phyloP scores from a whole-genome alignment of 2,797 vertebrate species.

The Pogonophryne albipinna region DNA sequence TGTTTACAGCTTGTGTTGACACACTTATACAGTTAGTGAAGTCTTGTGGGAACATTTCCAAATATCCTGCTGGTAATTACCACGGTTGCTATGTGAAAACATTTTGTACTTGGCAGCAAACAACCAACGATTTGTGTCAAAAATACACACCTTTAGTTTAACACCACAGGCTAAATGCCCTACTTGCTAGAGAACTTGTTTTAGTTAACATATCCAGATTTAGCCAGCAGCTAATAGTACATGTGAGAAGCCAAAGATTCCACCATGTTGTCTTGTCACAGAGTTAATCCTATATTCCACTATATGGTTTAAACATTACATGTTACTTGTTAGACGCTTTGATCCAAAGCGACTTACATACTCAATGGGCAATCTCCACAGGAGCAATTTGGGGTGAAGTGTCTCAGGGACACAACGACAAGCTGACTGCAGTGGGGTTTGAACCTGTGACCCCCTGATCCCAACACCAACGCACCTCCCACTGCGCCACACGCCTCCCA shows the following conservation, averaged over 20 bases:
- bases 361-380: too few species aligned
- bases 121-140: background rate
- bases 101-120: background rate
- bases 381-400: too few species aligned
- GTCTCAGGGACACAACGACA: too few species aligned
- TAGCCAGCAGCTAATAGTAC: background rate
- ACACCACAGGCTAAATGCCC: background rate
- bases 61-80: constrained; percentile 9
- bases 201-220: background rate
- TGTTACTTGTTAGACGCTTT: too few species aligned
- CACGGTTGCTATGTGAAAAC: background rate
- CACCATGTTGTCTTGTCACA: background rate
- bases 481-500: too few species aligned
- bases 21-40: background rate
- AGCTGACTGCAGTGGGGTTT: too few species aligned
- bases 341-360: too few species aligned
- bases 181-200: background rate
- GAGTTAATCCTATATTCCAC: background rate
- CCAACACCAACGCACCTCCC: too few species aligned
- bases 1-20: background rate
- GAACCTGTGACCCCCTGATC: too few species aligned
- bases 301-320: background rate
- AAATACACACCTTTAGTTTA: background rate
- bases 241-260: background rate
- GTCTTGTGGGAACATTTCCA: background rate